Evolutionary conservation across 30 jellyfish, hydroid and myxozoan genomes (phyloP).

Genomic region (Morbakka virulenta): DNA sequence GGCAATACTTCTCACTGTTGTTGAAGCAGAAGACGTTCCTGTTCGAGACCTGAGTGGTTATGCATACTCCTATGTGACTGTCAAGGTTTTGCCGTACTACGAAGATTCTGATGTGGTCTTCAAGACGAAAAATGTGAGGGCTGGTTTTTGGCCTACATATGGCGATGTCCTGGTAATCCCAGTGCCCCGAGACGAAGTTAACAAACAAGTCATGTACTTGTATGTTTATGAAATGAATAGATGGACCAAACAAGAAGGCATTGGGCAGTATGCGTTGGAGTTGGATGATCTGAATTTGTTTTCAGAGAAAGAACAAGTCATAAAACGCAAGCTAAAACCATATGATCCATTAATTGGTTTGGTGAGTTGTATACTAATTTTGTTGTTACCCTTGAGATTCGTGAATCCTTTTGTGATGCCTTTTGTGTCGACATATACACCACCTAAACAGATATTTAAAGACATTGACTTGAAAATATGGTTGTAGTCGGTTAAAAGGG

Average conservation of each 20-base stretch:
- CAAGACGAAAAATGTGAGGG: conserved; percentile 80
- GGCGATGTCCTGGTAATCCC: conserved; percentile 67
- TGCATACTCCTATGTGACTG: conserved; percentile 83
- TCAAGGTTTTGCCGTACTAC: conserved; percentile 53
- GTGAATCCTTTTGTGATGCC: not conserved
- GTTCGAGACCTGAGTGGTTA: conserved; percentile 94
- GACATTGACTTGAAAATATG: no score
- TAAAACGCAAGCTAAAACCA: conserved; percentile 55
- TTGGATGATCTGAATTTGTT: conserved; percentile 32
- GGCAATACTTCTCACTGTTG: conserved; percentile 59
- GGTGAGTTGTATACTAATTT: conserved; percentile 54
- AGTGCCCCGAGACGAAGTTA: conserved; percentile 43
- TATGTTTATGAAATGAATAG: conserved; percentile 85
- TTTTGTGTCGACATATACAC: no score
- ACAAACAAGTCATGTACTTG: conserved; percentile 47
- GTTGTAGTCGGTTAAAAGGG: no score
- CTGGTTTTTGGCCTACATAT: conserved; percentile 90
- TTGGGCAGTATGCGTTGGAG: conserved; percentile 60
- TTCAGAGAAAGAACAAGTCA: conserved; percentile 59
- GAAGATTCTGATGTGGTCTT: conserved; percentile 32
- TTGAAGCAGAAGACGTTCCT: conserved; percentile 86
- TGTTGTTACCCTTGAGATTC: not conserved
- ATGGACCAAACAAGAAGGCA: conserved; percentile 97
- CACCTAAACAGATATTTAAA: no score
- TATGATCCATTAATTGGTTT: conserved; percentile 82